Evolutionary conservation across 2,113 vertebrate species (phyloP).

Genomic region (Sula dactylatra): DNA sequence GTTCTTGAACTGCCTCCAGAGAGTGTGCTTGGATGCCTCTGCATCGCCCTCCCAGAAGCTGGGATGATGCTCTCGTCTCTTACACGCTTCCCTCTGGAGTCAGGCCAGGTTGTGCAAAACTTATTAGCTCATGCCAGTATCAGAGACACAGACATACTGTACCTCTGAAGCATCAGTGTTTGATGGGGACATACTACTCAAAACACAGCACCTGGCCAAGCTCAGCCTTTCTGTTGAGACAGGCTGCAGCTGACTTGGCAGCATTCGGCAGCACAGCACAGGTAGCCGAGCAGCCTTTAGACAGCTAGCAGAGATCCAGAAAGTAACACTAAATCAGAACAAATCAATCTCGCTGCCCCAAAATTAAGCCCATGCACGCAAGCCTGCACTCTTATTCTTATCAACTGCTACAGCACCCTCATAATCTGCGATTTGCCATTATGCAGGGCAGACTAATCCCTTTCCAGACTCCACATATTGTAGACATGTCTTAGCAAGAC

Average conservation of each 20-base stretch:
- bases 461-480: background rate
- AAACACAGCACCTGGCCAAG: background rate
- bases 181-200: background rate
- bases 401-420: background rate
- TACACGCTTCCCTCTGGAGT: background rate
- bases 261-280: background rate
- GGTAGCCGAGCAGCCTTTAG: background rate
- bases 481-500: background rate
- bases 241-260: rapidly evolving
- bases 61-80: background rate
- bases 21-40: background rate
- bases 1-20: background rate
- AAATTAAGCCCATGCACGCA: background rate
- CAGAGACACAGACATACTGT: background rate
- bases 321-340: background rate
- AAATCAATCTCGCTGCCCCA: background rate
- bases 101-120: background rate
- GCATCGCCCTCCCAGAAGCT: rapidly evolving
- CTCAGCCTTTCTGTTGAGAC: background rate
- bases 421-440: background rate
- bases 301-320: background rate
- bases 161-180: background rate
- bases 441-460: background rate
- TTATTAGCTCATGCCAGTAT: background rate
- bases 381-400: background rate